Percentiles rank a stretch among this genome's conserved stretches.
phyloP scores from a whole-genome alignment of 2,113 vertebrate genomes.

The Agapornis roseicollis region DNA sequence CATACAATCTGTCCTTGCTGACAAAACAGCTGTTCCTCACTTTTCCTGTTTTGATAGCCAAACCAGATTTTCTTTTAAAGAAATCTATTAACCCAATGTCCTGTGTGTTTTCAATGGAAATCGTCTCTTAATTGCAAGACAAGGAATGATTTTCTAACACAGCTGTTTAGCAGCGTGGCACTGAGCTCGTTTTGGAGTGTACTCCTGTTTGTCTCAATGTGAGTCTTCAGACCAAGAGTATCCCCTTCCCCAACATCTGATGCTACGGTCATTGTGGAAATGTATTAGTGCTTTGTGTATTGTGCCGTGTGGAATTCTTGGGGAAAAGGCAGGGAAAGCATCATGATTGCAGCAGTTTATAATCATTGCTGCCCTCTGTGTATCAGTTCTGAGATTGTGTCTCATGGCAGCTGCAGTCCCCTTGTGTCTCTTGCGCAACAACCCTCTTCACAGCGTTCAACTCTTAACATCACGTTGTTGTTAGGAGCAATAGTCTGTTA shows the following conservation, averaged over 20 bases:
- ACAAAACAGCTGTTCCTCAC: conserved; percentile 76
- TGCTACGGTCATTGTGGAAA: background rate
- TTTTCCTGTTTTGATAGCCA: conserved; percentile 71
- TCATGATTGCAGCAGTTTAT: background rate
- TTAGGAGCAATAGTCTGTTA: background rate
- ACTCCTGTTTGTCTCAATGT: background rate
- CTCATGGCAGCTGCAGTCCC: background rate
- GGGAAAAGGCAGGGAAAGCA: background rate
- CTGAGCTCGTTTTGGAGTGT: background rate
- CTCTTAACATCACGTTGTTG: background rate
- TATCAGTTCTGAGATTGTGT: background rate
- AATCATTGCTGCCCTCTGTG: background rate
- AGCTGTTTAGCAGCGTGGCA: conserved; percentile 53
- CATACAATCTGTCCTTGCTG: conserved; percentile 73
- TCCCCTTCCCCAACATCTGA: background rate
- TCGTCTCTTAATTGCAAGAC: conserved; percentile 71
- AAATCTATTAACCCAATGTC: conserved; percentile 77
- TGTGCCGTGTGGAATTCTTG: background rate
- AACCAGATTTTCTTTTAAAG: conserved; percentile 74
- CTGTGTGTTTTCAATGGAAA: conserved; percentile 70
- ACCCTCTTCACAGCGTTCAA: background rate
- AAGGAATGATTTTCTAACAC: conserved; percentile 63
- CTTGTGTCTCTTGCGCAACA: background rate
- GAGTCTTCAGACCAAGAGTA: background rate
- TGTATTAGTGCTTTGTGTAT: background rate